Base-by-base conservation (phyloP, 2,888 invertebrate genomes). In the Drosophila colorata region DNA sequence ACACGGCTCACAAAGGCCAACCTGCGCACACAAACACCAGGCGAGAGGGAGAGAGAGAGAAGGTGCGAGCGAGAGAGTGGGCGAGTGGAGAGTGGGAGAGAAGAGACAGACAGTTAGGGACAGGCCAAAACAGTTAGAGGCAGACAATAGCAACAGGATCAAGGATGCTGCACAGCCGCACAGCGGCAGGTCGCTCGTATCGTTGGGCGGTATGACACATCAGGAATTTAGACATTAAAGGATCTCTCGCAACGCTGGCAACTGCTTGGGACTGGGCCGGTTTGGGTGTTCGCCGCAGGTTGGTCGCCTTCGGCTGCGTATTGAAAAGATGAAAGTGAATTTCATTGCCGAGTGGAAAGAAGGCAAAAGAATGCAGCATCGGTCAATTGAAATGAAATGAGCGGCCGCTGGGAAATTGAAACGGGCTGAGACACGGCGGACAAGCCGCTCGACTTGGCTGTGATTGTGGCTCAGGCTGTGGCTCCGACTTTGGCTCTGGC, bases 281-380 rank as follows among this genome's bases (percentile, higher is more conserved):
- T 76, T 69, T 69, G 77, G 73, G 77, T 85, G 83, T 82, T 77
- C 63, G 55, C 60, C 64, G 37, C 72, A 71, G 71, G 51, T 28
- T 65, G 51, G 58, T 41, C 67, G 67, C 20, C 56, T 43, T 56
- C 56, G 60, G 59, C 70, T 57, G 41, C 0, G 79, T 70, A 83
- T 87, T 87, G 63, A 84, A 69, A 83, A 83, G 87, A 83, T 83
- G 83, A 83, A 83, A 83, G 87, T 87, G 79, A 84, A 72, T 85
- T 76, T 81, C 63, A 57, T 70, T 58, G 64, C 46, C 28, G 56
- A 46, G 56, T 67, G 48, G 35, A 61, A 51, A 61, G 60, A 53
- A 59, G 57, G 66, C 59, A 61, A 52, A 66, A 65, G 52, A 84
- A 78, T 74, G 72, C 65, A 53, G 33, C 44, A 40, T 67, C 64